phyloP scores from a whole-genome alignment of 2,888 invertebrate genomes.

The Brachyptera risi region DNA sequence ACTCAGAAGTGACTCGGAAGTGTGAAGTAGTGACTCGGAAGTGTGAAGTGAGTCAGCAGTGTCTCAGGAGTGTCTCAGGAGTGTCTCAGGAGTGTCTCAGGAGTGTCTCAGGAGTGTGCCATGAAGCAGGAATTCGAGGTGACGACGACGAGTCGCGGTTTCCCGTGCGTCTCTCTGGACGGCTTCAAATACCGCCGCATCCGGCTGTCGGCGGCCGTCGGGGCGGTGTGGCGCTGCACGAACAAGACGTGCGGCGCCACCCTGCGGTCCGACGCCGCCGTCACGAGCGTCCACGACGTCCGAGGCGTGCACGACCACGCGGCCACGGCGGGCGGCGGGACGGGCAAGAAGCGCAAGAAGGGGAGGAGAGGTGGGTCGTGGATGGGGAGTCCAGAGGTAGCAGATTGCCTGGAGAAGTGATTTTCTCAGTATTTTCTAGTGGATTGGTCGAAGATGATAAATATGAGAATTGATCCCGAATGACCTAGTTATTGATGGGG shows the following conservation, averaged over 20 bases:
- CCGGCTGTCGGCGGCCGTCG: constrained; percentile 12
- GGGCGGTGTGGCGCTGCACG: constrained; percentile 26
- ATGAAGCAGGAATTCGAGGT: neutral
- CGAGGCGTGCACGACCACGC: constrained; percentile 16
- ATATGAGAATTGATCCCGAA: too few species aligned
- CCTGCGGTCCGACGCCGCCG: constrained; percentile 20
- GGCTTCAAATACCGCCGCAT: constrained; percentile 24
- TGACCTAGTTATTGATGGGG: too few species aligned
- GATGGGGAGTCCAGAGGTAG: neutral
- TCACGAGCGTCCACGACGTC: constrained; percentile 1
- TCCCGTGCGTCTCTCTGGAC: constrained; percentile 22
- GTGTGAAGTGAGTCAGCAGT: too few species aligned
- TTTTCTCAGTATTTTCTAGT: too few species aligned
- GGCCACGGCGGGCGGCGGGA: neutral
- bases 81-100: neutral
- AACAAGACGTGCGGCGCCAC: constrained; percentile 20
- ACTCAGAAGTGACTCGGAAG: too few species aligned
- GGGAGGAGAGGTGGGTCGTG: neutral
- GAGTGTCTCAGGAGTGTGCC: too few species aligned
- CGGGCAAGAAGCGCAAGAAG: neutral
- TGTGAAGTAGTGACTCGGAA: neutral
- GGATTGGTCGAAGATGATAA: too few species aligned
- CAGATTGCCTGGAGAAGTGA: too few species aligned
- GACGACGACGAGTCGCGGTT: constrained; percentile 12
- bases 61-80: neutral